Conservation (phyloP, 2,888 invertebrate genomes). For the Plagodis pulveraria region DNA sequence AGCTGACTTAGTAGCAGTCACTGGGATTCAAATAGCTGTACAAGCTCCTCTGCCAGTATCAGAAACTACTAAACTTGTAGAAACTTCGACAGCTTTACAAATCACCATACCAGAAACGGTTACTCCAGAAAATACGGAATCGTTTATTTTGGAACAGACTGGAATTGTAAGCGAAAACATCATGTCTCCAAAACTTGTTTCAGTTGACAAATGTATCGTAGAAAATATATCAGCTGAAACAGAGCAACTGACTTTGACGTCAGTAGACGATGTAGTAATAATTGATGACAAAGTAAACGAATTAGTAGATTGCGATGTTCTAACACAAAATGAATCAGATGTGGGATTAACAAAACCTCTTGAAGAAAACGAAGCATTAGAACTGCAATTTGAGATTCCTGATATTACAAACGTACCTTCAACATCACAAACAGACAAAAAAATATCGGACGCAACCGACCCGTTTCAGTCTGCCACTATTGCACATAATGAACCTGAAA, state of each 20-base stretch:
- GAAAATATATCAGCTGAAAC: neutral
- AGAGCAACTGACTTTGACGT: neutral
- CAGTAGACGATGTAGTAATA: constrained; percentile 2
- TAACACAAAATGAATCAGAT: constrained; percentile 14
- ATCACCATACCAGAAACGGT: neutral
- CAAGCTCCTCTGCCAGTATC: constrained; percentile 39
- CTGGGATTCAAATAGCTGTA: constrained; percentile 45
- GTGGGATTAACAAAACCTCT: constrained; percentile 3
- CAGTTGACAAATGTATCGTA: neutral
- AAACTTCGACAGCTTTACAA: constrained; percentile 17
- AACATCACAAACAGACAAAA: too few species aligned
- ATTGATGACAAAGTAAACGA: neutral
- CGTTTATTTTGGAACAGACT: neutral
- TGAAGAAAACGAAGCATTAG: too few species aligned
- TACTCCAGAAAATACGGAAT: too few species aligned
- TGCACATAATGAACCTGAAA: too few species aligned
- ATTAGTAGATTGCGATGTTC: neutral
- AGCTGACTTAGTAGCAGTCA: constrained; percentile 57
- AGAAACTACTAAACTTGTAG: constrained; percentile 12
- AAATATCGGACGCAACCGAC: too few species aligned
- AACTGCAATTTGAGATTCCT: too few species aligned
- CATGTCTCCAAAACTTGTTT: neutral
- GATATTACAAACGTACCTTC: too few species aligned
- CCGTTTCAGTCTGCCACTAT: too few species aligned
- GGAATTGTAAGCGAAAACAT: neutral